Base-by-base conservation (phyloP, 2,113 vertebrate species). In the Centropristis striata region DNA sequence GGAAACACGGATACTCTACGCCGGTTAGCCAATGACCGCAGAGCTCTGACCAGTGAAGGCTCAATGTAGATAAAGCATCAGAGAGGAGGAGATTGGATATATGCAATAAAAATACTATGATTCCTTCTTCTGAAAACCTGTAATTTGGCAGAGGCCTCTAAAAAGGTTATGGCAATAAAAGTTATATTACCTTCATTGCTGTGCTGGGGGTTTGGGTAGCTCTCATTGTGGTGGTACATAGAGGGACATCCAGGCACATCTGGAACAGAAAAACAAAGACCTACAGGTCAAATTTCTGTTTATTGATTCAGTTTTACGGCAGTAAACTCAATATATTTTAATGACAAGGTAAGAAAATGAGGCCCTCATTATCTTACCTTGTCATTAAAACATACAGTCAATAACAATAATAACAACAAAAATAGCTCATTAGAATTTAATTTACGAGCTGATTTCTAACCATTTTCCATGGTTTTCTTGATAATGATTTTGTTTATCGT, bases 201-300 rank as follows among this genome's bases (percentile, higher is more conserved):
- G 81, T 94, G 87, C 93, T 86, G 88, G 81, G 95, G 81, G 91
- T 93, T 66, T 74, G 93, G 74, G 71, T 96, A 98, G 59, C 94
- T 92, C 89, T 98, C 97, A 1, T 23, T 87, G 53, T 95, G 97
- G 46, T 96, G 84, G 88, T 97, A 97, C 94, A 96, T 94, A 1
- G 97, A 98, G 14, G 96, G 93, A 78, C 97, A 98, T 64, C 96
- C 95, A 71, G 98, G 95, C 90, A 96, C 94, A 93, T 99, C 98
- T 99, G 78, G 2, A 63, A 73, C n/a, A 87, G 1, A 89, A 78
- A 66, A 25, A 68, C 2, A 73, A 23, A 47, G 0, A 55, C 0
- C 21, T 28, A 2, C 0, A 50, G 47, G 46, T 88, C 20, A 88
- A n/a, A 71, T 2, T n/a, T 2, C 2, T 0, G 23, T 32, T 41